Conservation (phyloP, 1,140 invertebrate genomes). For the Chrysoperla carnea region DNA sequence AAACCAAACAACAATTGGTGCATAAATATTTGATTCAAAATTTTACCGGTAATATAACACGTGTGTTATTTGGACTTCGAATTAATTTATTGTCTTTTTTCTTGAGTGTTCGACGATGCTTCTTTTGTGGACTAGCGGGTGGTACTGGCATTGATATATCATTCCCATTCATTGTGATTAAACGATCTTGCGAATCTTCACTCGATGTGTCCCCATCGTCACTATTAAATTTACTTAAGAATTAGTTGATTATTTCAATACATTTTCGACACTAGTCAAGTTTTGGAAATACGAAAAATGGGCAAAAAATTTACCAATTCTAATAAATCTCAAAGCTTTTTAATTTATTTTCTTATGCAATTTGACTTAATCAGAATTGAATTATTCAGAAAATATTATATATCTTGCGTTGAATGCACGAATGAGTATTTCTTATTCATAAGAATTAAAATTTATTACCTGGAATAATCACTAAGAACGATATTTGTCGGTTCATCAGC, state of each 20-base stretch:
- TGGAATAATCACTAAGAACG: slow-evolving; percentile 67
- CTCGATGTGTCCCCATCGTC: slow-evolving; percentile 62
- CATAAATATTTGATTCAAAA: not conserved
- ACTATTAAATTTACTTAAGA: slow-evolving; percentile 21
- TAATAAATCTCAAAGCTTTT: not conserved
- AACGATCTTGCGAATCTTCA: slow-evolving; percentile 33
- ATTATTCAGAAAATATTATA: no score
- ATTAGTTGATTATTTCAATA: not conserved
- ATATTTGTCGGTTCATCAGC: slow-evolving; percentile 77
- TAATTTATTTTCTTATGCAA: not conserved
- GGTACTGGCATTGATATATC: slow-evolving; percentile 23
- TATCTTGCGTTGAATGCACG: no score
- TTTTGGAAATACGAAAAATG: not conserved
- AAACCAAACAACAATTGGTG: not conserved
- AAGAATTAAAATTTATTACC: slow-evolving; percentile 27
- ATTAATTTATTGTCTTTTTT: slow-evolving; percentile 9
- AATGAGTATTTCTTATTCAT: no score
- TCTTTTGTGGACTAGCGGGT: slow-evolving; percentile 22
- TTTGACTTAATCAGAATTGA: no score
- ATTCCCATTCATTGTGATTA: slow-evolving; percentile 9
- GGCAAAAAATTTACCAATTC: not conserved
- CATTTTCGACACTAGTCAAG: not conserved
- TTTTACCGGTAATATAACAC: slow-evolving; percentile 14
- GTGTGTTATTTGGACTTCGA: slow-evolving; percentile 7
- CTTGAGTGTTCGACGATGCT: slow-evolving; percentile 4